Percentiles rank a stretch among this genome's conserved stretches.
Evolutionary conservation across 2,113 vertebrate species (phyloP).

Genomic region (Ornithorhynchus anatinus): DNA sequence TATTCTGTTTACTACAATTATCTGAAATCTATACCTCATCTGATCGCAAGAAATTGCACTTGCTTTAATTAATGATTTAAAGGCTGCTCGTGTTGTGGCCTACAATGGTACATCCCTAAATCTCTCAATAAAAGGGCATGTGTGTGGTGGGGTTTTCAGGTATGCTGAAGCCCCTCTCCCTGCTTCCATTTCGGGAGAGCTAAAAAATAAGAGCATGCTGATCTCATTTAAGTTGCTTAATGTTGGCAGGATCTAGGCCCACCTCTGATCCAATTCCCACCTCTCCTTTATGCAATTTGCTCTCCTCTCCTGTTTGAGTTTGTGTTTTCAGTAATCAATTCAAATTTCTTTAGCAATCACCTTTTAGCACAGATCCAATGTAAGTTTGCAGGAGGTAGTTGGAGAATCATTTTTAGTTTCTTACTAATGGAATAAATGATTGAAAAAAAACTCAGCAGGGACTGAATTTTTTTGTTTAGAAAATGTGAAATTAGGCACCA

Average conservation of each 20-base stretch:
- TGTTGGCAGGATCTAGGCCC: not conserved
- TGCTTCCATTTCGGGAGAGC: not conserved
- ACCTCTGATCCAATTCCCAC: not conserved
- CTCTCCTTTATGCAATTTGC: not conserved
- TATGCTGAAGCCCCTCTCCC: not conserved
- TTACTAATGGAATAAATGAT: not conserved
- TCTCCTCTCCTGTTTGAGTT: not conserved
- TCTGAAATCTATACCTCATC: not conserved
- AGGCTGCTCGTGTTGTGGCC: not conserved
- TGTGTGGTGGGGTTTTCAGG: not conserved
- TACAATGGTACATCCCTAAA: not conserved
- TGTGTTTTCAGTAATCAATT: not conserved
- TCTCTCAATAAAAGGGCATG: not conserved
- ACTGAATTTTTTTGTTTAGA: not conserved
- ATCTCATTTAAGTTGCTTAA: not conserved
- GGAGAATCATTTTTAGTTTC: conserved; percentile 23
- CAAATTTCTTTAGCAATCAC: conserved; percentile 16
- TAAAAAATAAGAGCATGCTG: not conserved
- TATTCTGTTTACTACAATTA: not conserved
- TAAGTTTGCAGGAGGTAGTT: not conserved
- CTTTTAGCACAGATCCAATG: conserved; percentile 30
- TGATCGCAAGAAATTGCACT: not conserved
- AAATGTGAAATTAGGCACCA: not conserved
- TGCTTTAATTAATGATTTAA: not conserved
- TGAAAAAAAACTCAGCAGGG: not conserved